These are phyloP conservation scores for Ailurus styani DNA, from an alignment of 2,113 vertebrate genomes.

Conservation along the genomic window DNA sequence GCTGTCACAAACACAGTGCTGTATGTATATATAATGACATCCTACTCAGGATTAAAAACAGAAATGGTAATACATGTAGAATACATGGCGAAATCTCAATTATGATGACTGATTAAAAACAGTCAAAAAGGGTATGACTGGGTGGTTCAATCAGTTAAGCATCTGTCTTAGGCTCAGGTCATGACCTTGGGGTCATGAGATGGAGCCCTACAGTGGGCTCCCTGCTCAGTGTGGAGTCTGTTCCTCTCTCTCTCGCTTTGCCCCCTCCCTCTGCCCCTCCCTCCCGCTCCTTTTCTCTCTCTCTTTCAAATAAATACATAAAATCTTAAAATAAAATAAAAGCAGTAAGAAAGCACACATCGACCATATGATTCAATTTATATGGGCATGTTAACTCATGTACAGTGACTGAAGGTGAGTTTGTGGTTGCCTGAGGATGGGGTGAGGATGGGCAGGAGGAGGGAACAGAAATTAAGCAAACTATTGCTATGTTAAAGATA, in stretches of 20 bases:
- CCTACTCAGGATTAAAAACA: neutral
- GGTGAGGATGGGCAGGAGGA: neutral
- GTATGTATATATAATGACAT: neutral
- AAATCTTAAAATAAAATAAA: neutral
- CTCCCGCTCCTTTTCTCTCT: neutral
- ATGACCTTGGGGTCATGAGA: neutral
- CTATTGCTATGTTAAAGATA: neutral
- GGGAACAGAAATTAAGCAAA: neutral
- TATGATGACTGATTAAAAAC: neutral
- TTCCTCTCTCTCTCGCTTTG: no score
- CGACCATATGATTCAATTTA: neutral
- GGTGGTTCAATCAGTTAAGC: neutral
- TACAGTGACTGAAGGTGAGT: neutral
- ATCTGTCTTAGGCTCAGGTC: neutral
- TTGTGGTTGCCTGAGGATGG: neutral
- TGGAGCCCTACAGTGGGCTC: neutral
- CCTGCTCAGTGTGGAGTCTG: neutral
- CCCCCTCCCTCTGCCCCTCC: neutral
- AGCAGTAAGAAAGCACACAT: neutral
- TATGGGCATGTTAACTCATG: neutral
- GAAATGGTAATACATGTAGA: neutral
- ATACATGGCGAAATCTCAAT: neutral
- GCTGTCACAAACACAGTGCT: neutral
- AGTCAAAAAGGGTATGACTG: neutral
- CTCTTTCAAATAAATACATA: neutral